Evolutionary conservation across 2,888 invertebrate species (phyloP).

Genomic region (Hypsopygia costalis): DNA sequence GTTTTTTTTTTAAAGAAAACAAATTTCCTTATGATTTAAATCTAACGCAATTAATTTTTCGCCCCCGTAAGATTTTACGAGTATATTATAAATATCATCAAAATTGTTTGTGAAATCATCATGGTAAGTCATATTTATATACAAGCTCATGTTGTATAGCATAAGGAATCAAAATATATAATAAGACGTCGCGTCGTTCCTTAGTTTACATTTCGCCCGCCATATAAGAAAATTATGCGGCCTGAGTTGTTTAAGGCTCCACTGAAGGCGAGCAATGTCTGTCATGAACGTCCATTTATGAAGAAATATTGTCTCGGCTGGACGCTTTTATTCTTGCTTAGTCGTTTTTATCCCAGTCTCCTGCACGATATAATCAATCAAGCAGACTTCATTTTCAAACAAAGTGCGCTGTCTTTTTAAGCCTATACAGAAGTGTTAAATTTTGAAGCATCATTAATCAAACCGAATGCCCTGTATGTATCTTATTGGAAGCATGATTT

Average conservation of each 20-base stretch:
- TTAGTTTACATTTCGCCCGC: no score
- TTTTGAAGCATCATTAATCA: not conserved
- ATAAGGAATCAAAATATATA: no score
- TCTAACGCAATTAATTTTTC: no score
- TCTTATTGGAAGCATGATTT: no score
- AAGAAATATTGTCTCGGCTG: not conserved
- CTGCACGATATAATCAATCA: slow-evolving; percentile 2
- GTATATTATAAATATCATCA: no score
- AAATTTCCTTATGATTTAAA: no score
- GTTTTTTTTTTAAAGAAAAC: no score
- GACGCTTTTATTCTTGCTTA: not conserved
- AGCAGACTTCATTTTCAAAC: not conserved
- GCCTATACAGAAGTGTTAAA: not conserved
- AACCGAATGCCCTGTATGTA: not conserved
- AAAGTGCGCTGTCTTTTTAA: not conserved
- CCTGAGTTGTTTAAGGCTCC: not conserved
- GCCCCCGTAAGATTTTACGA: no score
- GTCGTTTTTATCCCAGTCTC: not conserved
- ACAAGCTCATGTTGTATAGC: no score
- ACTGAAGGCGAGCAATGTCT: not conserved
- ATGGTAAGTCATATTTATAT: no score
- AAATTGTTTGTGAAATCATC: no score
- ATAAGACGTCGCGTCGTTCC: no score
- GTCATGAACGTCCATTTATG: slow-evolving; percentile 1
- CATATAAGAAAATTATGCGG: not conserved